A percentile compares a stretch with the other conserved stretches of the same genome.
Conservation (phyloP, 1,140 invertebrate genomes). For the Euschistus heros region DNA sequence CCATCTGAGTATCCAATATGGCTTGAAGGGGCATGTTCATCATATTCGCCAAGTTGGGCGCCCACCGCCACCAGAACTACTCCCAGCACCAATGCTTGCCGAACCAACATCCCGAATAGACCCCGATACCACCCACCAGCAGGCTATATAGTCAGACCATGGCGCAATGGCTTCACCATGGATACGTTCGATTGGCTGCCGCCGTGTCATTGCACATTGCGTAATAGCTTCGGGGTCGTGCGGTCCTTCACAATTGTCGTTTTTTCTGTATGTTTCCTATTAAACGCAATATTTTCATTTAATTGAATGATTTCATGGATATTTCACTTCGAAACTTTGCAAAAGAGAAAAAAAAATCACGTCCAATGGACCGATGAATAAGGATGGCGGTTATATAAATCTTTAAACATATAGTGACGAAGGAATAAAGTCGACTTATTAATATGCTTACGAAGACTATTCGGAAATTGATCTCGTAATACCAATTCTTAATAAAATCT, state of each 20-base stretch:
- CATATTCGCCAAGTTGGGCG: too few relatives aligned
- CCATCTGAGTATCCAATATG: neutral
- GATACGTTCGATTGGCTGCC: conserved; percentile 18
- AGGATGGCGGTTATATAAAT: too few relatives aligned
- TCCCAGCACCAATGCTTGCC: neutral
- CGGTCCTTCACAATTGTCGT: neutral
- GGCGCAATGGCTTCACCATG: conserved; percentile 6
- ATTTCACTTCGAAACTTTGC: neutral
- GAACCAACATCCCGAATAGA: conserved; percentile 15
- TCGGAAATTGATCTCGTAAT: too few relatives aligned
- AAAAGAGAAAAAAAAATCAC: too few relatives aligned
- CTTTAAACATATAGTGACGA: too few relatives aligned
- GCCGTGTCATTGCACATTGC: conserved; percentile 16
- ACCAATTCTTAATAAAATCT: too few relatives aligned
- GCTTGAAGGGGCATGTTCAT: neutral
- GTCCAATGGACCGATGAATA: too few relatives aligned
- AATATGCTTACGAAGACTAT: too few relatives aligned
- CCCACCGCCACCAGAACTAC: neutral
- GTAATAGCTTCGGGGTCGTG: neutral
- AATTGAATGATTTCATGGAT: conserved; percentile 5
- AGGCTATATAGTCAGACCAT: conserved; percentile 5
- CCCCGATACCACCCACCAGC: neutral
- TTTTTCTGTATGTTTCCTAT: conserved; percentile 2
- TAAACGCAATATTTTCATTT: conserved; percentile 3
- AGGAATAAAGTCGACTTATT: too few relatives aligned